A percentile compares a stretch with the other conserved stretches of the same genome.
Evolutionary conservation across 2,888 invertebrate species (phyloP).

Genomic region (Drosophila ezoana): DNA sequence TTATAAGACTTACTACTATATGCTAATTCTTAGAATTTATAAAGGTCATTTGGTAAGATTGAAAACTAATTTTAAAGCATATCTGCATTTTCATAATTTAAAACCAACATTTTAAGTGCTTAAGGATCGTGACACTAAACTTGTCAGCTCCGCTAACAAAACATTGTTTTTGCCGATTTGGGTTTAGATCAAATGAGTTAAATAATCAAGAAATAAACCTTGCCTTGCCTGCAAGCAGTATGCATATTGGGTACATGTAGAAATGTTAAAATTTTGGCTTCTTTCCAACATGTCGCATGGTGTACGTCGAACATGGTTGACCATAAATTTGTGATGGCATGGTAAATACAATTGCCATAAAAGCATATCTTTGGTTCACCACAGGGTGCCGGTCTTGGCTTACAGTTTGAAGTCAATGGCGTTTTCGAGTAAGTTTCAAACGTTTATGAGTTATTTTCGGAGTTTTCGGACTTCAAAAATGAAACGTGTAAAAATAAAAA

Average conservation of each 20-base stretch:
- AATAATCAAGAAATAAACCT: not conserved
- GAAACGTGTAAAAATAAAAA: too few relatives aligned
- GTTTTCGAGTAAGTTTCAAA: too few relatives aligned
- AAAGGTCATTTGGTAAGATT: too few relatives aligned
- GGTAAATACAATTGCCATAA: constrained; percentile 18
- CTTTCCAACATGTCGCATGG: constrained; percentile 4
- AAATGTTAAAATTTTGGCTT: constrained; percentile 1
- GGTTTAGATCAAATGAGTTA: not conserved
- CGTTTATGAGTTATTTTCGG: too few relatives aligned
- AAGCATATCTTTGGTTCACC: not conserved
- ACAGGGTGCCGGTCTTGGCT: not conserved
- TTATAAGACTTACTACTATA: too few relatives aligned
- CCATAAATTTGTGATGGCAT: not conserved
- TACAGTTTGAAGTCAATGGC: constrained; percentile 5
- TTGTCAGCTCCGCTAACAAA: not conserved
- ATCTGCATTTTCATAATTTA: too few relatives aligned
- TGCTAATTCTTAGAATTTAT: too few relatives aligned
- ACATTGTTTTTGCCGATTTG: not conserved
- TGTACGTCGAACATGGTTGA: not conserved
- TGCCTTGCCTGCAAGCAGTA: not conserved
- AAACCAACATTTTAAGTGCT: too few relatives aligned
- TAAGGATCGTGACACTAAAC: not conserved
- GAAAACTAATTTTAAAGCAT: too few relatives aligned
- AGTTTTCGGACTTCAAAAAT: too few relatives aligned
- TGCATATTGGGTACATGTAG: not conserved